phyloP scores from a whole-genome alignment of 2,797 vertebrate genomes.

The Denticeps clupeoides region DNA sequence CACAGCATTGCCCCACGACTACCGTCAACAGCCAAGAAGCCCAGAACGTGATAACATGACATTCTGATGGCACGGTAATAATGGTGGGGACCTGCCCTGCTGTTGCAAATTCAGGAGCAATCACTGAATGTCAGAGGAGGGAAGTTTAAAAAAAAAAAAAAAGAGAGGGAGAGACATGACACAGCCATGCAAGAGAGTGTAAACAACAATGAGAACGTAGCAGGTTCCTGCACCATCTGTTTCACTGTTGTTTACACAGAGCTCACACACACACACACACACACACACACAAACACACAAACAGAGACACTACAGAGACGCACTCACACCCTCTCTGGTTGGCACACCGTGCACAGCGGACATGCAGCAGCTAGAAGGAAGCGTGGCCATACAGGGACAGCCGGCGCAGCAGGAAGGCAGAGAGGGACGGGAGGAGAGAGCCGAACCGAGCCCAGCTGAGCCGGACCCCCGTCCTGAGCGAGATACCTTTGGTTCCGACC shows the following conservation, averaged over 20 bases:
- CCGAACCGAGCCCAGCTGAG: constrained; percentile 42
- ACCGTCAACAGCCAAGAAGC: too few relatives aligned
- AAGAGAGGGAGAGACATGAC: constrained; percentile 4
- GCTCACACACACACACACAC: constrained; percentile 3
- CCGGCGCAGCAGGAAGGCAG: constrained; percentile 34
- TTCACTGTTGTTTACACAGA: constrained; percentile 47
- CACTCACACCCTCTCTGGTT: too few relatives aligned
- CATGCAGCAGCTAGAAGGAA: constrained; percentile 55
- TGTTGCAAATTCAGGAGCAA: neutral
- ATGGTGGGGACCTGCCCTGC: too few relatives aligned
- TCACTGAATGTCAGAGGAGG: neutral
- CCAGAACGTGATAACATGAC: too few relatives aligned
- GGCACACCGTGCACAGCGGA: constrained; percentile 4
- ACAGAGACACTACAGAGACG: neutral
- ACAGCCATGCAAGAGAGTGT: constrained; percentile 56
- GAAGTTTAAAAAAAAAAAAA: neutral
- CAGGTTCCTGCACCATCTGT: constrained; percentile 24
- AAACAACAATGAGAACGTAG: constrained; percentile 43
- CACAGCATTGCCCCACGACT: too few relatives aligned
- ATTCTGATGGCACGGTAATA: too few relatives aligned
- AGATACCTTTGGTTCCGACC: constrained; percentile 92
- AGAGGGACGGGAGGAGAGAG: constrained; percentile 6
- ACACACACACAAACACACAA: constrained; percentile 10
- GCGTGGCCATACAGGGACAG: constrained; percentile 29
- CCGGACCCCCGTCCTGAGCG: constrained; percentile 46